Conservation (phyloP, 2,113 vertebrate genomes). For the Puma concolor region DNA sequence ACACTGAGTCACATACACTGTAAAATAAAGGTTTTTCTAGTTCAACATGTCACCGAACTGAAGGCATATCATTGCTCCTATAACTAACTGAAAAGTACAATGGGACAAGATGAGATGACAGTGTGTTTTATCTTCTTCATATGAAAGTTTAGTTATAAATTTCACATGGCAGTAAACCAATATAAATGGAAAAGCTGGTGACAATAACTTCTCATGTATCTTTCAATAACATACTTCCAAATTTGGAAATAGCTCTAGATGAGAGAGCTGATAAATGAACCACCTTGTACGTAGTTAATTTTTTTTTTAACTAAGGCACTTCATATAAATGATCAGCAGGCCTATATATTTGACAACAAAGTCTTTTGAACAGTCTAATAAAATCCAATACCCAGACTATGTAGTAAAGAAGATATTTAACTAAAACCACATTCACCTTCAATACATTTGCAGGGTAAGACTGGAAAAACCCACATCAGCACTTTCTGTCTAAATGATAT, state of each 20-base stretch:
- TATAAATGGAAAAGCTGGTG: conserved; percentile 49
- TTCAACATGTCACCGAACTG: neutral
- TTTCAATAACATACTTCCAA: conserved; percentile 24
- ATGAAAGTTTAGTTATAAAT: conserved; percentile 44
- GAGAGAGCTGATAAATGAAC: conserved; percentile 32
- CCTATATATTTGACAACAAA: conserved; percentile 28
- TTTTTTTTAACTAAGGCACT: neutral
- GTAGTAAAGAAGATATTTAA: neutral
- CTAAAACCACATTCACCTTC: conserved; percentile 59
- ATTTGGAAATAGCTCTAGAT: conserved; percentile 34
- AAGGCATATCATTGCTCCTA: neutral
- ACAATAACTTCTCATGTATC: conserved; percentile 23
- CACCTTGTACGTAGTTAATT: conserved; percentile 26
- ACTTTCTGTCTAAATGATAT: conserved; percentile 49
- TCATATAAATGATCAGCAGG: conserved; percentile 34
- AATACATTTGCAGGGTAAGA: conserved; percentile 43
- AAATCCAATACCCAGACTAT: neutral
- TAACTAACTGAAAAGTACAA: conserved; percentile 41
- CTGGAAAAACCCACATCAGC: conserved; percentile 57
- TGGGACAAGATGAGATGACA: neutral
- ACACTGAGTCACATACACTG: neutral
- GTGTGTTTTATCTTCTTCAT: conserved; percentile 59
- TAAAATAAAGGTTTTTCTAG: neutral
- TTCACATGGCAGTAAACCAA: conserved; percentile 44
- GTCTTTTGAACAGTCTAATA: conserved; percentile 30